phyloP scores from a whole-genome alignment of 2,888 invertebrate genomes.

The Clunio marinus region DNA sequence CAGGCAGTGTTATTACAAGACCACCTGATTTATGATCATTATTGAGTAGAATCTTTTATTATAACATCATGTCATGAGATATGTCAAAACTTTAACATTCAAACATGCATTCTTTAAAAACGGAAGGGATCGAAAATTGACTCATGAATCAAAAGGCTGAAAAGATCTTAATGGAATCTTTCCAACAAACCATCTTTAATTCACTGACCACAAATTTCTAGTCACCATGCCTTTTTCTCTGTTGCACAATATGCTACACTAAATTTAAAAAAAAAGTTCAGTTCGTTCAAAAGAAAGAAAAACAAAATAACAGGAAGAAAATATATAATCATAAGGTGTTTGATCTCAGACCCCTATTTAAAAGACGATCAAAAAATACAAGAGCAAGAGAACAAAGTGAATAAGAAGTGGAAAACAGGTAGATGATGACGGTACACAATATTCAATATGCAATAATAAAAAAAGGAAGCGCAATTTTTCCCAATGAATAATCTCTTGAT shows the following conservation, averaged over 20 bases:
- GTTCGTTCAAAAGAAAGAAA: neutral
- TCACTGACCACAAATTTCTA: too few relatives aligned
- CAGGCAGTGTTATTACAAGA: conserved; percentile 4
- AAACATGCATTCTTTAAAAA: conserved; percentile 7
- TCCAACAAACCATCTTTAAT: too few relatives aligned
- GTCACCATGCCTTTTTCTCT: too few relatives aligned
- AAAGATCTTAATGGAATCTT: too few relatives aligned
- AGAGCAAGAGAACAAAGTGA: neutral
- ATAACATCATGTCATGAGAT: conserved; percentile 17
- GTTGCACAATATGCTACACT: conserved; percentile 28
- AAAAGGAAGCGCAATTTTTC: conserved; percentile 1
- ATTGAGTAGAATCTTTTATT: conserved; percentile 30
- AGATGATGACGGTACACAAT: conserved; percentile 26
- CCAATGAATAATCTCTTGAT: neutral
- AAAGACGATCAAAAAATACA: conserved; percentile 31
- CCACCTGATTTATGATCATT: conserved; percentile 39
- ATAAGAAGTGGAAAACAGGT: conserved; percentile 17
- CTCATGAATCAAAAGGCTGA: too few relatives aligned
- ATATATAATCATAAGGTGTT: conserved; percentile 35
- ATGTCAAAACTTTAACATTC: conserved; percentile 16
- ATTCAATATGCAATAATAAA: conserved; percentile 2
- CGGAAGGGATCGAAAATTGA: neutral
- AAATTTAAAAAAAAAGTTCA: neutral
- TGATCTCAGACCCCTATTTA: conserved; percentile 35
- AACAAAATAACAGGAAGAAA: neutral